phyloP scores from a whole-genome alignment of 2,113 vertebrate species.

The Grammatotria lemairii region DNA sequence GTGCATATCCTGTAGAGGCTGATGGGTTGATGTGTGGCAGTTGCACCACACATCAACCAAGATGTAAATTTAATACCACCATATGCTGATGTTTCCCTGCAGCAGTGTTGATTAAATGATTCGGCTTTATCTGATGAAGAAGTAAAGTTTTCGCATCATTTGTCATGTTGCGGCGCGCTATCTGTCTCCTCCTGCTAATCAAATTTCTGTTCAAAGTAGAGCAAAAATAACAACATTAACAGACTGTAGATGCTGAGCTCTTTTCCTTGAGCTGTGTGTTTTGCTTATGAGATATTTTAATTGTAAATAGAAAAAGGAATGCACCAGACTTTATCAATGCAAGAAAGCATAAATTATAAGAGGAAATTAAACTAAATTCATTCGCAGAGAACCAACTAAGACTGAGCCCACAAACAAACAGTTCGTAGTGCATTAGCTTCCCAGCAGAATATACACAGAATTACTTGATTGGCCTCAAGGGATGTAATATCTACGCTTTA shows the following conservation, averaged over 20 bases:
- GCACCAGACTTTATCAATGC: constrained; percentile 30
- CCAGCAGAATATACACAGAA: constrained; percentile 36
- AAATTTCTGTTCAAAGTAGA: constrained; percentile 33
- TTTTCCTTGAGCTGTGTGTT: constrained; percentile 29
- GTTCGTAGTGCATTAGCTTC: constrained; percentile 19
- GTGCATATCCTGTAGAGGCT: not conserved
- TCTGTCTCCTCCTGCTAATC: constrained; percentile 24
- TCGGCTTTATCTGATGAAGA: constrained; percentile 37
- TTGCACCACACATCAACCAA: not conserved
- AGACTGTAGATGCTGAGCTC: not conserved
- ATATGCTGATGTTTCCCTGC: constrained; percentile 29
- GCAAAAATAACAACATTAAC: constrained; percentile 29
- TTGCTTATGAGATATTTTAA: constrained; percentile 45
- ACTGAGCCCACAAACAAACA: not conserved
- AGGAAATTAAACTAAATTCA: constrained; percentile 38
- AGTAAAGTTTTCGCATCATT: constrained; percentile 18
- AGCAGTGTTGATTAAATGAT: constrained; percentile 31
- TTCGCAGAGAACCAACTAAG: not conserved
- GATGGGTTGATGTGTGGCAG: not conserved
- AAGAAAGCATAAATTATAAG: constrained; percentile 42
- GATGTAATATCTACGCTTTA: constrained; percentile 54
- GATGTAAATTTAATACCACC: constrained; percentile 39
- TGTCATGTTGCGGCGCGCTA: not conserved
- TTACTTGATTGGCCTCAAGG: constrained; percentile 55
- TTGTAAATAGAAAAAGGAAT: constrained; percentile 19